Conservation (phyloP, 2,113 vertebrate genomes). For the Smithornis capensis region DNA sequence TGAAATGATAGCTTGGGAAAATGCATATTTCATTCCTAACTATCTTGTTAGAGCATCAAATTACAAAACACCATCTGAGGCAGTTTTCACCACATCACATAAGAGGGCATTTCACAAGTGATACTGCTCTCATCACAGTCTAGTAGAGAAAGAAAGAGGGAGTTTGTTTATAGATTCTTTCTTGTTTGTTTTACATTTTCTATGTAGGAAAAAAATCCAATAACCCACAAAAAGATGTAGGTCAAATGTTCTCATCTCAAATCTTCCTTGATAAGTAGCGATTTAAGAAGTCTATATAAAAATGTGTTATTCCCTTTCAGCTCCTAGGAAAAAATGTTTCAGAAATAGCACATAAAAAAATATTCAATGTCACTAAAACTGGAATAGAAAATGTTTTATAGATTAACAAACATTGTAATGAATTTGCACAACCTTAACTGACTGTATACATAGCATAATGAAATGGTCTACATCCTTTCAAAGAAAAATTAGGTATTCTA, state of each 20-base stretch:
- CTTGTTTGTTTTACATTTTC: conserved; percentile 70
- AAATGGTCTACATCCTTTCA: conserved; percentile 74
- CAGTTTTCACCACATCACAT: conserved; percentile 42
- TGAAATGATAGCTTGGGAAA: conserved; percentile 27
- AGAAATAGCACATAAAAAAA: conserved; percentile 78
- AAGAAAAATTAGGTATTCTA: conserved; percentile 74
- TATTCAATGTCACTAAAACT: conserved; percentile 79
- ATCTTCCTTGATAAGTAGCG: conserved; percentile 64
- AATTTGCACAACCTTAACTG: conserved; percentile 88
- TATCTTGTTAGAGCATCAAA: conserved; percentile 61
- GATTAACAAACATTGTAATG: conserved; percentile 91
- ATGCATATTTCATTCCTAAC: conserved; percentile 60
- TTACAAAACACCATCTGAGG: conserved; percentile 57
- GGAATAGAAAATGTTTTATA: conserved; percentile 87
- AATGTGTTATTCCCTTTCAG: conserved; percentile 64
- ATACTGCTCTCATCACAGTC: conserved; percentile 56
- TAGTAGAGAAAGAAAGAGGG: conserved; percentile 34
- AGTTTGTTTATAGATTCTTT: conserved; percentile 65
- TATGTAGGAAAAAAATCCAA: conserved; percentile 58
- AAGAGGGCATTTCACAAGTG: conserved; percentile 50
- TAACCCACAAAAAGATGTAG: conserved; percentile 62
- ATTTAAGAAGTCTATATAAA: conserved; percentile 71
- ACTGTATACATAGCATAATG: conserved; percentile 81
- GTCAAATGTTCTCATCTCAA: conserved; percentile 61
- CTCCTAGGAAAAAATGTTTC: conserved; percentile 75